These are phyloP conservation scores for Solenodon paradoxus DNA, from an alignment of 2,113 vertebrate species.

Conservation along the genomic window DNA sequence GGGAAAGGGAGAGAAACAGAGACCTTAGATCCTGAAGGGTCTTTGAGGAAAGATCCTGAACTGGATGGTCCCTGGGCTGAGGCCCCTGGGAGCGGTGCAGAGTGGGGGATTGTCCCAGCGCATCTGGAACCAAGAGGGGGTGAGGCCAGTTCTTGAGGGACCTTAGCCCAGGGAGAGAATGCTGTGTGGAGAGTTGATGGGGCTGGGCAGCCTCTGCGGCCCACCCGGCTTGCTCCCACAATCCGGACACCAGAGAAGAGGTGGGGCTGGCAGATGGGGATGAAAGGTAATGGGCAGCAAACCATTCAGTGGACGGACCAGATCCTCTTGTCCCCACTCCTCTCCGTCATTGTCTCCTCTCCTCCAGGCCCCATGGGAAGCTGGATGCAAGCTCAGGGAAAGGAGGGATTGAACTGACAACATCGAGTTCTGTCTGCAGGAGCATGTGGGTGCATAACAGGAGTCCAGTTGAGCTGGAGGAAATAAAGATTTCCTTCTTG, in stretches of 20 bases:
- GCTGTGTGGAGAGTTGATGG: not conserved
- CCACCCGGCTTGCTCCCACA: not conserved
- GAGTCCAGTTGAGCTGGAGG: not conserved
- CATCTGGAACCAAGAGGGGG: too few species aligned
- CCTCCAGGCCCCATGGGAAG: rapidly evolving
- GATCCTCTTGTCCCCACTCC: rapidly evolving
- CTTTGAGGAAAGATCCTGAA: not conserved
- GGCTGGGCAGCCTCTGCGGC: not conserved
- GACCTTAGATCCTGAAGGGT: not conserved
- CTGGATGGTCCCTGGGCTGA: too few species aligned
- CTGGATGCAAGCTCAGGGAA: not conserved
- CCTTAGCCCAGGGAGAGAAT: not conserved
- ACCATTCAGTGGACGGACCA: not conserved
- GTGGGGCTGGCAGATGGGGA: too few species aligned
- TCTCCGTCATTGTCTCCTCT: too few species aligned
- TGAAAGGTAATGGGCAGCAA: not conserved
- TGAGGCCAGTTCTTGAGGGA: not conserved
- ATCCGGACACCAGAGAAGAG: not conserved
- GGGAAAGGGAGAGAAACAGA: not conserved
- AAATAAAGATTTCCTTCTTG: not conserved
- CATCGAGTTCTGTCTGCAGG: rapidly evolving
- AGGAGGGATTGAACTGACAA: not conserved
- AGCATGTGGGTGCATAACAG: rapidly evolving
- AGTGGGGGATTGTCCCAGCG: too few species aligned
- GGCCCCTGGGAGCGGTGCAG: not conserved